These are phyloP conservation scores for Drosophila ananassae DNA, from an alignment of 1,140 invertebrate genomes.

Conservation along the genomic window DNA sequence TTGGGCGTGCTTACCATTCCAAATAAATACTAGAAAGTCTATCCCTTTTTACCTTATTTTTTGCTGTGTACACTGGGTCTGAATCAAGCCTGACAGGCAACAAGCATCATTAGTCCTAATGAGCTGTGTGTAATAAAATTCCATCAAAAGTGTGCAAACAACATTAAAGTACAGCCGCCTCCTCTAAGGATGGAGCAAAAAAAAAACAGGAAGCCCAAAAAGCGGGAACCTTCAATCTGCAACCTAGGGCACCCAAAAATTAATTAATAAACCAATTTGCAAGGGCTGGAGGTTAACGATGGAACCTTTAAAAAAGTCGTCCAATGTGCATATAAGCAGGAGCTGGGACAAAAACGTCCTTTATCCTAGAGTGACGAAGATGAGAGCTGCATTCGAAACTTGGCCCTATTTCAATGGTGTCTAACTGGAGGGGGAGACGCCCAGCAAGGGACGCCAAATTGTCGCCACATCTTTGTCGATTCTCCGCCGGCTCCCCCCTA, in stretches of 20 bases:
- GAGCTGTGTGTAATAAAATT: conserved; percentile 77
- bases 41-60: too few relatives aligned
- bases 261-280: conserved; percentile 75
- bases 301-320: background rate
- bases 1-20: too few relatives aligned
- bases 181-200: background rate
- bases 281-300: conserved; percentile 31
- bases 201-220: background rate
- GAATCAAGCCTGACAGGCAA: conserved; percentile 57
- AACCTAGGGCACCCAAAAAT: conserved; percentile 4
- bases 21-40: too few relatives aligned
- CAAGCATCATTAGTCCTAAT: conserved; percentile 80
- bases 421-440: conserved; percentile 1
- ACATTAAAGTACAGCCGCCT: conserved; percentile 31
- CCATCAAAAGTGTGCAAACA: conserved; percentile 65
- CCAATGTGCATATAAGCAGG: background rate
- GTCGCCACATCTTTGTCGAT: conserved; percentile 29
- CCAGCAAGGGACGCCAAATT: conserved; percentile 27
- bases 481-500: background rate
- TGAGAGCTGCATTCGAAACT: conserved; percentile 16
- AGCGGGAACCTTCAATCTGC: conserved; percentile 16
- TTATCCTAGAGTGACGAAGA: conserved; percentile 21
- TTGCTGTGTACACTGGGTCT: conserved; percentile 11
- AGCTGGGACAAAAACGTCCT: conserved; percentile 1
- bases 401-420: conserved; percentile 30